Percentiles rank a stretch among this genome's conserved stretches.
These are phyloP conservation scores for Sebastes oblongus DNA, from an alignment of 2,797 vertebrate species.

Conservation along the genomic window DNA sequence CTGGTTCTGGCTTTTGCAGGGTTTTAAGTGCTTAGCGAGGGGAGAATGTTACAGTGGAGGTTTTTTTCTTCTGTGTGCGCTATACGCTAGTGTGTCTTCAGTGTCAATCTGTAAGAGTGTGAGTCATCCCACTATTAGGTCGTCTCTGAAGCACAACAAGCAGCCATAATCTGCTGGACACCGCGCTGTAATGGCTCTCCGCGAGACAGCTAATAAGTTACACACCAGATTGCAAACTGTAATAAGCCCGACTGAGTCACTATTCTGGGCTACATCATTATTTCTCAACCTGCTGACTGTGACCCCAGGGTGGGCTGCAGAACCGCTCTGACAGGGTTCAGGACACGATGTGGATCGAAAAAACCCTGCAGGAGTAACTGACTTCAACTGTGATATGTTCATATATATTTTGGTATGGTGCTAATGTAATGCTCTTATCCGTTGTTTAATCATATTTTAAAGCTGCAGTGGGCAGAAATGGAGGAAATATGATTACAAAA, in stretches of 20 bases:
- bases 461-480: too few species aligned
- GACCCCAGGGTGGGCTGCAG: conserved; percentile 41
- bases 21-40: conserved; percentile 24
- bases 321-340: conserved; percentile 31
- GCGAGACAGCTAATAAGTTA: conserved; percentile 70
- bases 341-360: background rate
- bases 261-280: conserved; percentile 58
- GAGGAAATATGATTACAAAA: too few species aligned
- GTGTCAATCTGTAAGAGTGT: conserved; percentile 40
- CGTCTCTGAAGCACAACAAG: conserved; percentile 60
- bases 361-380: background rate
- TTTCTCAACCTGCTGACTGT: conserved; percentile 41
- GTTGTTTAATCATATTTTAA: background rate
- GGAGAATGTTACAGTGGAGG: background rate
- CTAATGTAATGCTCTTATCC: background rate
- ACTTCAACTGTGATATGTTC: background rate
- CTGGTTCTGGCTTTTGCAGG: conserved; percentile 8
- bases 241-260: conserved; percentile 58
- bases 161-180: conserved; percentile 65
- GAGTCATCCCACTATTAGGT: conserved; percentile 65
- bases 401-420: background rate
- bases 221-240: conserved; percentile 60
- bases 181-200: conserved; percentile 54
- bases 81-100: conserved; percentile 8
- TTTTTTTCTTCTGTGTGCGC: background rate